These are phyloP conservation scores for Hestina assimilis DNA, from an alignment of 1,140 invertebrate genomes.

Conservation along the genomic window DNA sequence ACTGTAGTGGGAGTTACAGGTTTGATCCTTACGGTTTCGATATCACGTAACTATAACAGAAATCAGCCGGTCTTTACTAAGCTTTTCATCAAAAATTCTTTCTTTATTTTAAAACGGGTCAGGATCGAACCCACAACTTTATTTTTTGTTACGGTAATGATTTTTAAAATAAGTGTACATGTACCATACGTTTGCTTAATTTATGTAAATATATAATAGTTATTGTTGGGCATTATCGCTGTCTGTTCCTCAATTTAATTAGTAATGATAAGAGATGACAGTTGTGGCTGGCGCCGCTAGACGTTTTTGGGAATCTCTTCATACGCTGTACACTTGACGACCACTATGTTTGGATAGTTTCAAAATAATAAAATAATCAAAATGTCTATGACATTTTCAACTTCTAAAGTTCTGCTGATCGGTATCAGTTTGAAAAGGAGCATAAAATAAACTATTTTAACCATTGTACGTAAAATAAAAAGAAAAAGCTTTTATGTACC, in stretches of 20 bases:
- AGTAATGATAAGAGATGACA: conserved; percentile 42
- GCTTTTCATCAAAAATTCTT: no score
- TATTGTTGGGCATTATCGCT: conserved; percentile 16
- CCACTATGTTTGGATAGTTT: not conserved
- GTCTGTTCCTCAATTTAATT: conserved; percentile 51
- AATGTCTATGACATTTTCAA: no score
- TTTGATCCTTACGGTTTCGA: no score
- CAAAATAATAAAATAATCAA: not conserved
- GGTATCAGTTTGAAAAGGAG: no score
- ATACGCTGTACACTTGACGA: not conserved
- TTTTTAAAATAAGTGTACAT: no score
- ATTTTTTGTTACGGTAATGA: no score
- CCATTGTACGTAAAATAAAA: not conserved
- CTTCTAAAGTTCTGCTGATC: no score
- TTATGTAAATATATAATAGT: not conserved
- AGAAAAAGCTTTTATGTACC: not conserved
- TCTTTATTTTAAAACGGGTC: no score
- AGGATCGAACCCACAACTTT: no score
- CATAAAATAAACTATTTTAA: not conserved
- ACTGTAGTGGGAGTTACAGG: no score
- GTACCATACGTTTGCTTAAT: not conserved
- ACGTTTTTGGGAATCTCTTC: conserved; percentile 29
- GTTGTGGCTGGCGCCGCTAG: conserved; percentile 44
- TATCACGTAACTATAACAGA: no score
- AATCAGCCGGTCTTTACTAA: no score